Percentiles rank a stretch among this genome's conserved stretches.
Evolutionary conservation across 2,888 invertebrate species (phyloP).

Genomic region (Pollenia griseotomentosa): DNA sequence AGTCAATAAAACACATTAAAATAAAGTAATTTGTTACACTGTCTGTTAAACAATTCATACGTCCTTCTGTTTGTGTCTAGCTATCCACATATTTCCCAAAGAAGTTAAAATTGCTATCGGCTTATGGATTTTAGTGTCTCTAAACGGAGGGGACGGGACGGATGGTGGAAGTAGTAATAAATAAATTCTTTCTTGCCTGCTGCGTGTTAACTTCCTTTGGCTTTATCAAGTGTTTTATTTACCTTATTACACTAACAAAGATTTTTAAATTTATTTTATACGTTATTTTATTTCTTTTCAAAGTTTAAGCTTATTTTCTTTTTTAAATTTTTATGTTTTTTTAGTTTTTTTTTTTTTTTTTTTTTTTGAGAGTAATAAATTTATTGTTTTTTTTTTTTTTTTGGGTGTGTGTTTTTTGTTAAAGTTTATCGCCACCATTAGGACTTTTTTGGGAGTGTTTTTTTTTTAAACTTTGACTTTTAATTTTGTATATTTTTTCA

Average conservation of each 20-base stretch:
- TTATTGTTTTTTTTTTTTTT: constrained; percentile 19
- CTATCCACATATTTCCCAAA: too few species aligned
- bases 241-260: neutral
- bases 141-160: neutral
- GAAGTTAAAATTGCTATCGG: neutral
- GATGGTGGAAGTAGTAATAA: too few species aligned
- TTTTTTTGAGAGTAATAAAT: constrained; percentile 28
- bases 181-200: too few species aligned
- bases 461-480: neutral
- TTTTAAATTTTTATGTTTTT: constrained; percentile 13
- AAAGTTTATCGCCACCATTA: neutral
- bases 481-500: neutral
- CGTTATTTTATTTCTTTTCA: constrained; percentile 35
- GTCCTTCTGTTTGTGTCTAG: neutral
- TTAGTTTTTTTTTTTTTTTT: too few species aligned
- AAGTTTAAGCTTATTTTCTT: constrained; percentile 1
- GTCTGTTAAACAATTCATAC: constrained; percentile 25
- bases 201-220: too few species aligned
- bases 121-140: neutral
- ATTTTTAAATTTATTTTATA: neutral
- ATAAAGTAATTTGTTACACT: constrained; percentile 64
- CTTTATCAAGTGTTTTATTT: constrained; percentile 19
- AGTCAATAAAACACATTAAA: constrained; percentile 50
- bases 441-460: constrained; percentile 6
- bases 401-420: neutral